phyloP scores from a whole-genome alignment of 2,888 invertebrate species.

The Patella depressa region DNA sequence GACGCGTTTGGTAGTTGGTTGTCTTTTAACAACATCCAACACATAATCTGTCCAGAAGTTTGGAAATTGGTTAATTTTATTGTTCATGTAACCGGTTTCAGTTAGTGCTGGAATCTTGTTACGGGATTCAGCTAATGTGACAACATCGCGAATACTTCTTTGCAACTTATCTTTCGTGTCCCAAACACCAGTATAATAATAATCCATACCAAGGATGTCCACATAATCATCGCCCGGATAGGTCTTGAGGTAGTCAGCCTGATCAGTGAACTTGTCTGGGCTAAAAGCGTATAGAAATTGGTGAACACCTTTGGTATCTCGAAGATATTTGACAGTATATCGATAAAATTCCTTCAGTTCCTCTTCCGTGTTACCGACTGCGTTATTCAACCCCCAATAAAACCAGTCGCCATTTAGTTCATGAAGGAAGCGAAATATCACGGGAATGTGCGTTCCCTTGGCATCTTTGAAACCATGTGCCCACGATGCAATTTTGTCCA shows the following conservation, averaged over 20 bases:
- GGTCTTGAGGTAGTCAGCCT: constrained; percentile 29
- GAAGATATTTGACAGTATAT: constrained; percentile 32
- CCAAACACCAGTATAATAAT: constrained; percentile 25
- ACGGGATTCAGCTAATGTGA: background rate
- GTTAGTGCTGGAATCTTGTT: background rate
- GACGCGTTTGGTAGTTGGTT: background rate
- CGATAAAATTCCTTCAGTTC: constrained; percentile 34
- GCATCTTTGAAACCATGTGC: constrained; percentile 29
- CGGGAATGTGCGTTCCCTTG: constrained; percentile 30
- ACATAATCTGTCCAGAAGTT: constrained; percentile 1
- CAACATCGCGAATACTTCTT: background rate
- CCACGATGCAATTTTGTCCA: constrained; percentile 33
- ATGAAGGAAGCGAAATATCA: constrained; percentile 40
- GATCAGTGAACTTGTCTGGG: constrained; percentile 29
- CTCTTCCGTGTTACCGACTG: constrained; percentile 28
- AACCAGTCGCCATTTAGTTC: constrained; percentile 45
- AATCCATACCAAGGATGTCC: constrained; percentile 37
- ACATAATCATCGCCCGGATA: constrained; percentile 40
- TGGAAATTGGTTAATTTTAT: background rate
- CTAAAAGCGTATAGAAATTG: constrained; percentile 39
- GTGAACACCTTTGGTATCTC: constrained; percentile 35
- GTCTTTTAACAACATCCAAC: background rate
- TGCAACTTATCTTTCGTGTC: background rate
- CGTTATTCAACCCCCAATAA: constrained; percentile 39
- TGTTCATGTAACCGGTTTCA: background rate